These are phyloP conservation scores for Chaunax sp. DNA, from an alignment of 2,797 vertebrate genomes.

Conservation along the genomic window DNA sequence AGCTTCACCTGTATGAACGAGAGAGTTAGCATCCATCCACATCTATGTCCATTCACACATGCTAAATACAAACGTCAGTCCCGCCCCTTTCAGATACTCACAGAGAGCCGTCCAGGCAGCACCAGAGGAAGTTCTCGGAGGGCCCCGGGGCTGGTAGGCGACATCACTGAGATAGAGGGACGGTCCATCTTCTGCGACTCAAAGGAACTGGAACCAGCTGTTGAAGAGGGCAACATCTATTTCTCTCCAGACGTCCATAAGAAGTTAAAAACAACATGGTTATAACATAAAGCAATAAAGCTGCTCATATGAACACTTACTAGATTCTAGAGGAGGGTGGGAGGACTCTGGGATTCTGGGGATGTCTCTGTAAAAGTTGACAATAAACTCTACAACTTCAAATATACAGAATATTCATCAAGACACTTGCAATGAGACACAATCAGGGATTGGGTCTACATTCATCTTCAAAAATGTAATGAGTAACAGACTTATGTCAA, in stretches of 20 bases:
- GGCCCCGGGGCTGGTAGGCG: constrained; percentile 95
- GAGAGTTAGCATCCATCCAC: background rate
- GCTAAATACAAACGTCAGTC: background rate
- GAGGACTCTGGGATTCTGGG: constrained; percentile 97
- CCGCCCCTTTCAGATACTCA: constrained; percentile 74
- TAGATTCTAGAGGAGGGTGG: constrained; percentile 97
- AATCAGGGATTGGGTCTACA: constrained; percentile 19
- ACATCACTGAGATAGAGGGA: constrained; percentile 98
- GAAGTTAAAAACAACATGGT: too few relatives aligned
- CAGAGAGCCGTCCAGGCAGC: constrained; percentile 95
- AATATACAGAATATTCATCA: background rate
- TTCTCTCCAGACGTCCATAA: too few relatives aligned
- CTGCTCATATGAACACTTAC: constrained; percentile 82
- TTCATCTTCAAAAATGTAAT: constrained; percentile 46
- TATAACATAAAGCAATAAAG: background rate
- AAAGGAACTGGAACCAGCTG: constrained; percentile 97
- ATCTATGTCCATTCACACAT: background rate
- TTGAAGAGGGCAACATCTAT: background rate
- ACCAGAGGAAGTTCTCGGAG: constrained; percentile 93
- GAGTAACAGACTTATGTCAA: constrained; percentile 19
- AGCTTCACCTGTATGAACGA: constrained; percentile 89
- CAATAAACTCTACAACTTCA: background rate
- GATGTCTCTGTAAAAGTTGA: constrained; percentile 88
- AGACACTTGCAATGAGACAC: constrained; percentile 16
- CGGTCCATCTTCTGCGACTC: constrained; percentile 99